Percentiles rank a stretch among this genome's conserved stretches.
phyloP scores from a whole-genome alignment of 2,888 invertebrate species.

The Penaeus monodon region DNA sequence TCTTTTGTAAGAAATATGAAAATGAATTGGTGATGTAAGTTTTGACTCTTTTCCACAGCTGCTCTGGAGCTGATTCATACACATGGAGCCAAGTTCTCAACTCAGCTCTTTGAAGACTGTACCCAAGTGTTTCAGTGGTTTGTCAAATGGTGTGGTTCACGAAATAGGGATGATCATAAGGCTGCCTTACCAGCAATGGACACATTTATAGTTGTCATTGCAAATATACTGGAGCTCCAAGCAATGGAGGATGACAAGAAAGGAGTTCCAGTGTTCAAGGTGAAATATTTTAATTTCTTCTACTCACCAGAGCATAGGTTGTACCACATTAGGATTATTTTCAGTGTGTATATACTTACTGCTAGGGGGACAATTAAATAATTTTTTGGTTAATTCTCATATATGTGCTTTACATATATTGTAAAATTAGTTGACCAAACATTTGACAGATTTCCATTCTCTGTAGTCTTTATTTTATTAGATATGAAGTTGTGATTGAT shows the following conservation, averaged over 20 bases:
- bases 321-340: too few relatives aligned
- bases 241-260: slow-evolving; percentile 34
- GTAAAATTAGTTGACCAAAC: too few relatives aligned
- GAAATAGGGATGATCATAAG: slow-evolving; percentile 63
- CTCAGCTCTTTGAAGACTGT: slow-evolving; percentile 46
- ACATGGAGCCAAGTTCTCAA: slow-evolving; percentile 59
- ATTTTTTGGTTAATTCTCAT: too few relatives aligned
- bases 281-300: not conserved
- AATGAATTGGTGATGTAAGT: too few relatives aligned
- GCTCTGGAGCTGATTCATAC: slow-evolving; percentile 55
- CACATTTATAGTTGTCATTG: slow-evolving; percentile 56
- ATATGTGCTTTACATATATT: too few relatives aligned
- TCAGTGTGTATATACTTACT: too few relatives aligned
- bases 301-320: too few relatives aligned
- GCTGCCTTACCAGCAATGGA: slow-evolving; percentile 60
- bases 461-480: too few relatives aligned
- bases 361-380: too few relatives aligned
- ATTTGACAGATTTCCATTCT: too few relatives aligned
- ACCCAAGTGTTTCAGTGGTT: slow-evolving; percentile 57
- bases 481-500: too few relatives aligned
- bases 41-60: slow-evolving; percentile 30
- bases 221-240: slow-evolving; percentile 53
- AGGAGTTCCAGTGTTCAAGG: slow-evolving; percentile 46
- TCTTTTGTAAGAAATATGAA: not conserved
- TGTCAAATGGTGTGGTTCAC: slow-evolving; percentile 48